A percentile compares a stretch with the other conserved stretches of the same genome.
These are phyloP conservation scores for Calycopis cecrops DNA, from an alignment of 1,140 invertebrate species.

Conservation along the genomic window DNA sequence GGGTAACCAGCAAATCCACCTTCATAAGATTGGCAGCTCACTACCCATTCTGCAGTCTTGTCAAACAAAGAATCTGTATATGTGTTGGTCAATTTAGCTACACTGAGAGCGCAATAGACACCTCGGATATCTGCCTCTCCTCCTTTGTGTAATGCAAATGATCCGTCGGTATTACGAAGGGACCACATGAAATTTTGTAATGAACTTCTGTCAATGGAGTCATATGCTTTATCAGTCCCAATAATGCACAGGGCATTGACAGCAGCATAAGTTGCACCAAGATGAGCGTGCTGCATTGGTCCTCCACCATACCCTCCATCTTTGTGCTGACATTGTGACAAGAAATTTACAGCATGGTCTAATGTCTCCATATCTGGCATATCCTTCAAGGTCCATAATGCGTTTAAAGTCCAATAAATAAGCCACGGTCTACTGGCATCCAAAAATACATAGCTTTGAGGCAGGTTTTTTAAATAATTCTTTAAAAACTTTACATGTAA, in stretches of 20 bases:
- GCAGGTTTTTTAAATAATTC: slow-evolving; percentile 80
- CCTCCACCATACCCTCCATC: slow-evolving; percentile 96
- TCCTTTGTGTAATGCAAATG: slow-evolving; percentile 92
- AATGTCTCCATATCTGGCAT: slow-evolving; percentile 81
- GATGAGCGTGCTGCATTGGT: slow-evolving; percentile 92
- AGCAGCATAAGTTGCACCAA: slow-evolving; percentile 98
- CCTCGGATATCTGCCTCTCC: slow-evolving; percentile 98
- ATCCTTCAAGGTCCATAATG: slow-evolving; percentile 87
- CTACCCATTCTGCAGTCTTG: slow-evolving; percentile 92
- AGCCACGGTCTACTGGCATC: slow-evolving; percentile 97
- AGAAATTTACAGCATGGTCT: slow-evolving; percentile 81
- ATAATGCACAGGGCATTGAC: slow-evolving; percentile 94
- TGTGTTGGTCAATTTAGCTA: slow-evolving; percentile 90
- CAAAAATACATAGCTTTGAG: slow-evolving; percentile 84
- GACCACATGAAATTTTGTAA: slow-evolving; percentile 87
- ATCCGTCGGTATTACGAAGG: slow-evolving; percentile 88
- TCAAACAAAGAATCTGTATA: slow-evolving; percentile 87
- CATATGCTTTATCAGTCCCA: slow-evolving; percentile 90
- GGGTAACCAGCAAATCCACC: slow-evolving; percentile 97
- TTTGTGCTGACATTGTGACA: slow-evolving; percentile 85
- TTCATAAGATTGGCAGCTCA: slow-evolving; percentile 97
- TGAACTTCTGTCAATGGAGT: slow-evolving; percentile 87
- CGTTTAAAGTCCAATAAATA: slow-evolving; percentile 96
- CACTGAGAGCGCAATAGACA: slow-evolving; percentile 94
- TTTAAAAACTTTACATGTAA: slow-evolving; percentile 83